Conservation (phyloP, 2,797 vertebrate species). For the Muscicapa striata region DNA sequence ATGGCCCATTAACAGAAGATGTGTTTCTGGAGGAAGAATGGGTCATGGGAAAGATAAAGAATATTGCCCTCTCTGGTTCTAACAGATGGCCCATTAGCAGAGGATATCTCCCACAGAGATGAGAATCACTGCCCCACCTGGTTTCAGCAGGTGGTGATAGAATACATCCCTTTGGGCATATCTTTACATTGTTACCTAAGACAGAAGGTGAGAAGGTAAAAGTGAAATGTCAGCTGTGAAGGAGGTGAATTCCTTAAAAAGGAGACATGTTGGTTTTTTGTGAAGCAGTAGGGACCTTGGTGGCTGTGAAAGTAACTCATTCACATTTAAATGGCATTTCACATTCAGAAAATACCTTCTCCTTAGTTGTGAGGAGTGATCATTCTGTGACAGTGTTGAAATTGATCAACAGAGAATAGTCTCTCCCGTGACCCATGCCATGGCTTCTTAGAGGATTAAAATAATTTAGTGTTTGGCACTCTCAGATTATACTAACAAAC, state of each 20-base stretch:
- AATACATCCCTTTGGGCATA: too few relatives aligned
- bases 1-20: too few relatives aligned
- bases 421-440: neutral
- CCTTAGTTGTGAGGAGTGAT: neutral
- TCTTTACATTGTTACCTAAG: too few relatives aligned
- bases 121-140: too few relatives aligned
- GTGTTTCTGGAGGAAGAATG: too few relatives aligned
- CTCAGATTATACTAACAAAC: neutral
- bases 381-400: neutral
- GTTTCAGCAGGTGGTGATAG: too few relatives aligned
- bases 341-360: neutral
- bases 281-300: neutral
- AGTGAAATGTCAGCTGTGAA: neutral
- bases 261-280: fast-evolving
- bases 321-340: neutral
- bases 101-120: too few relatives aligned
- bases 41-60: too few relatives aligned
- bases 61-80: too few relatives aligned
- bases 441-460: neutral
- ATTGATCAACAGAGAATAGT: neutral
- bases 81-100: too few relatives aligned
- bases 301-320: neutral
- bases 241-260: neutral
- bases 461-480: neutral
- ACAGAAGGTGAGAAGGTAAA: neutral